Base-by-base conservation (phyloP, 2,888 invertebrate genomes). In the Lepidonotus clava region DNA sequence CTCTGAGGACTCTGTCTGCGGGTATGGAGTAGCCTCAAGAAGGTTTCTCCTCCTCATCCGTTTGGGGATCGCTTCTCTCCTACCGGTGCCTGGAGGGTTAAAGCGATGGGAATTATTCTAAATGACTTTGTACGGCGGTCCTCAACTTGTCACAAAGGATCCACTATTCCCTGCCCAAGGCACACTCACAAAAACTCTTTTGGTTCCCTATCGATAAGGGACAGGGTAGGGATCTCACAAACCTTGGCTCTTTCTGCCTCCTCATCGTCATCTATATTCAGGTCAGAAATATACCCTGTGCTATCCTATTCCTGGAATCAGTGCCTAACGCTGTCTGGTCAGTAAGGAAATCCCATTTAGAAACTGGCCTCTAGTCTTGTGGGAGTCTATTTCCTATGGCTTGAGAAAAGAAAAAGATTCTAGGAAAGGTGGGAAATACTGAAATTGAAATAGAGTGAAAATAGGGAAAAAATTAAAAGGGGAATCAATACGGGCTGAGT, bases 181-280 rank as follows among this genome's bases (percentile, higher is more conserved):
- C 61, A 32, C 28, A 11, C n/a, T 32, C n/a, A 61, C 21, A 61
- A 11, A 24, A 61, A 28, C 61, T 32, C 61, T 61, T n/a, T n/a
- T 61, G 61, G 28, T 61, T 61, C 24, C 61, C 28, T 32, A 61
- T 61, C 61, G 61, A 61, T 61, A 61, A 61, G 28, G 61, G n/a
- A 1, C 28, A 24, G 53, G 61, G 28, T 11, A 11, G n/a, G 28
- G 28, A 61, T 61, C 61, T 32, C 61, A 24, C 61, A 1, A 32
- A 11, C 61, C 61, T 28, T 24, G 61, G n/a, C 61, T 61, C 2
- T 24, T 28, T 11, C 28, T 11, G 24, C 28, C 28, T n/a, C n/a
- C n/a, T n/a, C n/a, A n/a, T n/a, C n/a, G 28, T 61, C 61, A 61
- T 61, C 28, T 61, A 61, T 61, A 61, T 61, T 61, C 61, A 24